Base-by-base conservation (phyloP, 1,140 invertebrate genomes). In the Drosophila lowei region DNA sequence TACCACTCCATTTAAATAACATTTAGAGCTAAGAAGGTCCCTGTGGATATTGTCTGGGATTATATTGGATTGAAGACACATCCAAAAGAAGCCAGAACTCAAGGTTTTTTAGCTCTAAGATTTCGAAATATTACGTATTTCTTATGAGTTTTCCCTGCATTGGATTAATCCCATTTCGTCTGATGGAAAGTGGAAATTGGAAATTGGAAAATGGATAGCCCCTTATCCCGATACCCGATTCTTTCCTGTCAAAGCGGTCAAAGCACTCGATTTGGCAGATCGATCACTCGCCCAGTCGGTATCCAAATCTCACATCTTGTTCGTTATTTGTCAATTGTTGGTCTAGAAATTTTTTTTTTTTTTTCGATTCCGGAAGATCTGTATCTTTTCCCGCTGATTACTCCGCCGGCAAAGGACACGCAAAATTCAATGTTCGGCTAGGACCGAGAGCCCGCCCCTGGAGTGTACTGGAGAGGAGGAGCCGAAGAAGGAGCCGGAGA, bases 391-490 rank as follows among this genome's bases (percentile, higher is more conserved):
- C 52, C 60, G 42, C 75, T 61, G 54, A 64, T 58, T 56, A 53
- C 72, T 84, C 80, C 80, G 73, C 77, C 77, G 67, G 72, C 72
- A 60, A 61, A 67, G 75, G 70, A 71, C 58, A 63, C 49, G 59
- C 59, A 53, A 88, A 88, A 88, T 89, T 88, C 84, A 65, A 88
- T 88, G 83, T 88, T 88, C 70, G 59, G 64, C 66, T 88, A 72
- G 79, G 62, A 76, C 64, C 59, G 38, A n/a, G 46, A 61, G 46
- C 56, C 53, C 63, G 61, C 56, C 57, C 56, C 54, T 83, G 61
- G 59, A 83, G 78, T 73, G 79, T 79, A 88, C 78, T 78, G 78
- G 49, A 65, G 41, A 50, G 68, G 76, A 75, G 11, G 42, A 30
- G 23, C 23, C 4, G 23, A 25, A 4, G 41, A 25, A 41, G 21